A percentile compares a stretch with the other conserved stretches of the same genome.
phyloP scores from a whole-genome alignment of 2,888 invertebrate species.

The Ennomos fuscantarius region DNA sequence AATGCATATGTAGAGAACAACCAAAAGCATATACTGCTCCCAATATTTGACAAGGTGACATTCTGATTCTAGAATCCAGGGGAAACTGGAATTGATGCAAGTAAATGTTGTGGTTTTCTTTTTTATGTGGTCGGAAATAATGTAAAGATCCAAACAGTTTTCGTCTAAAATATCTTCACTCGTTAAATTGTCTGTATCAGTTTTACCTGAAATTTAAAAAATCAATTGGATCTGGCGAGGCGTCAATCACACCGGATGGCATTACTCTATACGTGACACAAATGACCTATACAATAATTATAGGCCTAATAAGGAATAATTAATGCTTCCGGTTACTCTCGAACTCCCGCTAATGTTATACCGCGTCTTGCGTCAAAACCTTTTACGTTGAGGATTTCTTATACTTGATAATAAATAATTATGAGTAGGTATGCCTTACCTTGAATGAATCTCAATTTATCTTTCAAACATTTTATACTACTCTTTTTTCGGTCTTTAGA shows the following conservation, averaged over 20 bases:
- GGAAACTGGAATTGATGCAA: slow-evolving; percentile 67
- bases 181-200: slow-evolving; percentile 58
- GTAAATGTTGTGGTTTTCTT: slow-evolving; percentile 68
- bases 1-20: slow-evolving; percentile 72
- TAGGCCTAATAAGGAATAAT: no score
- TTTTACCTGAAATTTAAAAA: slow-evolving; percentile 55
- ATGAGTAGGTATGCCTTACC: slow-evolving; percentile 49
- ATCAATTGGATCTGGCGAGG: no score
- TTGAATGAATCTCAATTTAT: slow-evolving; percentile 74
- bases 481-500: slow-evolving; percentile 76
- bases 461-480: slow-evolving; percentile 79
- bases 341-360: no score
- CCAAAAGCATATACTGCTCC: slow-evolving; percentile 72
- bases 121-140: slow-evolving; percentile 76
- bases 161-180: slow-evolving; percentile 69
- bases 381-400: no score
- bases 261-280: no score
- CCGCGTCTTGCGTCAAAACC: no score
- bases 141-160: slow-evolving; percentile 74
- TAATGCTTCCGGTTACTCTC: no score
- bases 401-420: no score
- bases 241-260: no score
- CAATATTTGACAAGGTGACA: slow-evolving; percentile 76
- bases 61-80: slow-evolving; percentile 78
- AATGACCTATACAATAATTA: no score